Conservation (phyloP, 2,888 invertebrate species). For the Platynereis dumerilii region DNA sequence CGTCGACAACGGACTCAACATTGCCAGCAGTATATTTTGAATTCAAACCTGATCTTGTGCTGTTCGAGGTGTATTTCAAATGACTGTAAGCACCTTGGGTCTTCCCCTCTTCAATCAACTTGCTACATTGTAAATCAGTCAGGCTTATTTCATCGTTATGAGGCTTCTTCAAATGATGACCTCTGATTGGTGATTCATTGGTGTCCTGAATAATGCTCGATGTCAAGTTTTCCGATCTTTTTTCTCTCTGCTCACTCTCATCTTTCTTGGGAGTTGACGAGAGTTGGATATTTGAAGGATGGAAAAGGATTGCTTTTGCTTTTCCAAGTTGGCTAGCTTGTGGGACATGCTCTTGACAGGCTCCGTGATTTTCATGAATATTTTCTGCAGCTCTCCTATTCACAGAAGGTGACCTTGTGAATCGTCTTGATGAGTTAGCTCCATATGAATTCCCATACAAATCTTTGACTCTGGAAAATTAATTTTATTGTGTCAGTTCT, state of each 20-base stretch:
- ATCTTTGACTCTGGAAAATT: constrained; percentile 37
- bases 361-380: neutral
- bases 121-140: neutral
- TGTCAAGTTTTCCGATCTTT: neutral
- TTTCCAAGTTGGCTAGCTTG: constrained; percentile 9
- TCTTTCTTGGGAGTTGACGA: constrained; percentile 33
- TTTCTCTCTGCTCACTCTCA: neutral
- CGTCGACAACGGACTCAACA: too few species aligned
- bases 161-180: constrained; percentile 26
- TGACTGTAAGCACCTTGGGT: too few species aligned
- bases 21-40: too few species aligned
- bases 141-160: neutral
- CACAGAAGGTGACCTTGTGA: neutral
- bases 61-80: too few species aligned
- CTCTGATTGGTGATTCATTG: constrained; percentile 29
- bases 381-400: neutral
- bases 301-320: constrained; percentile 26
- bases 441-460: constrained; percentile 23
- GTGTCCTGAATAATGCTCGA: constrained; percentile 13
- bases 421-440: neutral
- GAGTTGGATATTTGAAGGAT: constrained; percentile 35
- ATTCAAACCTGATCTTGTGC: too few species aligned
- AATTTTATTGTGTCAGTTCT: too few species aligned
- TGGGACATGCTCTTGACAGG: neutral
- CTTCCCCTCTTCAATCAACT: too few species aligned